Evolutionary conservation across 2,797 vertebrate genomes (phyloP), one percentile per base, ranked within the genome.

Genomic region (Epinephelus awoara): DNA sequence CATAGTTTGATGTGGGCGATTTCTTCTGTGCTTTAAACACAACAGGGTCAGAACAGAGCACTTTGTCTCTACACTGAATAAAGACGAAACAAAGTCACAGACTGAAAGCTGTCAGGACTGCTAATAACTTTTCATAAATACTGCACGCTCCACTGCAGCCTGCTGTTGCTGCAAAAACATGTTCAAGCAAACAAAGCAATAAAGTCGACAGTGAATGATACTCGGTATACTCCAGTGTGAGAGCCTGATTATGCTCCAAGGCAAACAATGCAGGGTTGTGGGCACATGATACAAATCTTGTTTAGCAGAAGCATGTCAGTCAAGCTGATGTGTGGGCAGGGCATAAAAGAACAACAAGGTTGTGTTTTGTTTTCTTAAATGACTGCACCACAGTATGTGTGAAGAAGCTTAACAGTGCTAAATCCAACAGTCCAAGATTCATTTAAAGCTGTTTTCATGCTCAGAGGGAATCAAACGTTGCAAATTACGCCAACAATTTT

Each of bases 391-490:
- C 5, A 21, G 14, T 21, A 25, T 54, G 51, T 54, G 12, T 54
- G 6, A 25, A 54, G 21, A 6, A 54, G 21, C 51, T 54, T 19
- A 18, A 49, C 17, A 27, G 3, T 12, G 15, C 38, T 15, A 7
- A 65, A 50, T 25, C 8, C 19, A 40, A 13, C 25, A 56, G 42
- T 34, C 34, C 5, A 44, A 18, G 25, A 69, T 47, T 76, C 3
- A 63, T 38, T 38, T 21, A 42, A 82, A 80, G n/a, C 46, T 68
- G n/a, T 44, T 70, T 71, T 80, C 59, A 80, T 59, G 50, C 34
- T 86, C 38, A 69, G 42, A 73, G 14, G 25, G 66, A 80, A 58
- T 72, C 56, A 68, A 63, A 75, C 25, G 49, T 67, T 62, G 51
- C 25, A 78, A 75, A 83, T 72, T 4, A 57, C 52, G 44, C 34